Evolutionary conservation across 2,888 invertebrate genomes (phyloP).

Genomic region (Ashinkailepas kermadecensis): DNA sequence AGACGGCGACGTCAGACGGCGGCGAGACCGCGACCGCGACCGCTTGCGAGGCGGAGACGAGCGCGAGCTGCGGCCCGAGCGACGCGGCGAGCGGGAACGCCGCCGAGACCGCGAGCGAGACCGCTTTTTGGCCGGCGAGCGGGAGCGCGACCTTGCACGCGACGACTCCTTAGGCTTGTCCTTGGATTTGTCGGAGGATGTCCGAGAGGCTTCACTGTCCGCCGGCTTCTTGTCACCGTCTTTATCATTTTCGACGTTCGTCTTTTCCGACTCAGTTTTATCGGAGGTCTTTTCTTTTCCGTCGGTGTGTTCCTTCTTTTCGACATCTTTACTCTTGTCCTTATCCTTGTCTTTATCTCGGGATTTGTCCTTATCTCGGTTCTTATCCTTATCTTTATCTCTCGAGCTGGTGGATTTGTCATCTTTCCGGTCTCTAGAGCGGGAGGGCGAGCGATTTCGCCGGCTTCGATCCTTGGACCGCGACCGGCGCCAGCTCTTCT

Average conservation of each 20-base stretch:
- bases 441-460: constrained; percentile 16
- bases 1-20: not conserved
- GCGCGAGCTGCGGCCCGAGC: not conserved
- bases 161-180: not conserved
- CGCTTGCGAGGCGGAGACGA: not conserved
- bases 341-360: constrained; percentile 16
- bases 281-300: constrained; percentile 24
- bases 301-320: constrained; percentile 16
- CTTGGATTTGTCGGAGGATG: not conserved
- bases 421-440: constrained; percentile 14
- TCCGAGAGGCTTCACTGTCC: not conserved
- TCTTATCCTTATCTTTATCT: constrained; percentile 27
- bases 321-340: not conserved
- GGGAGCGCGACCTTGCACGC: constrained; percentile 33
- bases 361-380: not conserved
- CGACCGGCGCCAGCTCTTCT: not conserved
- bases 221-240: not conserved
- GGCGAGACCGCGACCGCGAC: not conserved
- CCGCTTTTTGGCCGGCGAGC: constrained; percentile 47
- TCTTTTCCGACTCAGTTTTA: not conserved
- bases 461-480: constrained; percentile 11
- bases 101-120: constrained; percentile 52
- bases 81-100: constrained; percentile 45
- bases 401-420: not conserved
- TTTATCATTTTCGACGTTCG: not conserved